Evolutionary conservation across 2,797 vertebrate species (phyloP).

Genomic region (Phalloptychus januarius): DNA sequence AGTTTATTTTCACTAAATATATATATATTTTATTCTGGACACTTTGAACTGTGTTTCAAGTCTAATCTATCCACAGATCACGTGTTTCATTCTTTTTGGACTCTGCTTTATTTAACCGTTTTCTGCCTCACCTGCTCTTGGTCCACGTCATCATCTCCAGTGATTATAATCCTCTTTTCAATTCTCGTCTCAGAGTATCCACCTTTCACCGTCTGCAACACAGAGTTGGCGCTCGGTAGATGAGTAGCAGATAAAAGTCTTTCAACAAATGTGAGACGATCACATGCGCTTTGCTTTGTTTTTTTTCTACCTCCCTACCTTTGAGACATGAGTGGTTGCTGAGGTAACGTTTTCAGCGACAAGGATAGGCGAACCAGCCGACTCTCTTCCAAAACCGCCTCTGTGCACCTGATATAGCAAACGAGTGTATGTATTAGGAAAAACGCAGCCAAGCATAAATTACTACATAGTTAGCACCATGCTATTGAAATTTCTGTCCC

Average conservation of each 20-base stretch:
- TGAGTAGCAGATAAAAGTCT: neutral
- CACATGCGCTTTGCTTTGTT: slow-evolving; percentile 6
- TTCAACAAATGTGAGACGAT: neutral
- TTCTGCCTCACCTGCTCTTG: slow-evolving; percentile 91
- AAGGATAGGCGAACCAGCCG: slow-evolving; percentile 76
- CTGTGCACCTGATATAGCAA: slow-evolving; percentile 74
- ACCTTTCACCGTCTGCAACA: slow-evolving; percentile 95
- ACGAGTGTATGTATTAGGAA: slow-evolving; percentile 11
- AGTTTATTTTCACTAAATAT: neutral
- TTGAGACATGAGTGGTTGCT: slow-evolving; percentile 96
- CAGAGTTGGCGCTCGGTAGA: slow-evolving; percentile 18
- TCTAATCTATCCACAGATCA: neutral
- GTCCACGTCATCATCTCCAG: slow-evolving; percentile 97
- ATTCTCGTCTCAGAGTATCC: slow-evolving; percentile 98
- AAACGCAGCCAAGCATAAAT: slow-evolving; percentile 2
- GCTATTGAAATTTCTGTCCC: neutral
- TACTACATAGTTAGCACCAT: neutral
- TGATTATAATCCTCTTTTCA: slow-evolving; percentile 99
- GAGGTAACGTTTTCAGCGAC: slow-evolving; percentile 94
- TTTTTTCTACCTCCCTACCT: slow-evolving; percentile 82
- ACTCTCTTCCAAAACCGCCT: slow-evolving; percentile 76
- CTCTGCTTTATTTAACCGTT: neutral
- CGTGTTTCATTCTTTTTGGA: neutral
- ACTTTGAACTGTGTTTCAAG: neutral
- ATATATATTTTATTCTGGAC: neutral